phyloP scores from a whole-genome alignment of 1,140 invertebrate species.

The Periplaneta americana region DNA sequence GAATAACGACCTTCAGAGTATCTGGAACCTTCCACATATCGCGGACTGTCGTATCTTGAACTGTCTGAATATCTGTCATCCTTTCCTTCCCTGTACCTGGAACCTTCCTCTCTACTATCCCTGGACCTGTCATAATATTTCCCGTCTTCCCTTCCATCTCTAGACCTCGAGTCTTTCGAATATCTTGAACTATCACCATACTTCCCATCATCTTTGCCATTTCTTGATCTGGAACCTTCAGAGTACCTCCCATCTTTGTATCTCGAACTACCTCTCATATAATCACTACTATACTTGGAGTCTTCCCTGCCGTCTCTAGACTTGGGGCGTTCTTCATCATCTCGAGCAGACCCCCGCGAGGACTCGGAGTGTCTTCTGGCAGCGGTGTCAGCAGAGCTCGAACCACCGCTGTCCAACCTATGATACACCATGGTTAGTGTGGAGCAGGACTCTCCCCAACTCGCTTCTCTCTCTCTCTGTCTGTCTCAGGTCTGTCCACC shows the following conservation, averaged over 20 bases:
- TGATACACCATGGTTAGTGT: slow-evolving; percentile 17
- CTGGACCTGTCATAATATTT: background rate
- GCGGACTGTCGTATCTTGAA: background rate
- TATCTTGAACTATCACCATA: background rate
- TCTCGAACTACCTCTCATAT: background rate
- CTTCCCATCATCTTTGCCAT: slow-evolving; percentile 1
- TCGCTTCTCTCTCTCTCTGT: background rate
- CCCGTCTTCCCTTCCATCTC: slow-evolving; percentile 2
- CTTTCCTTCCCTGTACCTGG: background rate
- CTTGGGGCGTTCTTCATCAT: background rate
- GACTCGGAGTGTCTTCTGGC: slow-evolving; percentile 9
- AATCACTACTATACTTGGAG: slow-evolving; percentile 2
- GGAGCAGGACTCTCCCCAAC: slow-evolving; percentile 11
- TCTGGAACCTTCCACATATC: background rate
- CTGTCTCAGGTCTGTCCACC: slow-evolving; percentile 12
- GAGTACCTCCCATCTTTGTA: background rate
- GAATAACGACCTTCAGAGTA: background rate
- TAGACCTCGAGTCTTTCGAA: background rate
- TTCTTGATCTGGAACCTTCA: background rate
- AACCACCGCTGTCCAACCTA: slow-evolving; percentile 9
- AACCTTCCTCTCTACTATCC: background rate
- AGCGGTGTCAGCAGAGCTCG: background rate
- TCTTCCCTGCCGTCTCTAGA: background rate
- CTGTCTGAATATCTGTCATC: slow-evolving; percentile 8
- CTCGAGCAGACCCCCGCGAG: background rate